These are phyloP conservation scores for Lithobates sylvaticus DNA, from an alignment of 2,797 vertebrate genomes.

Conservation along the genomic window DNA sequence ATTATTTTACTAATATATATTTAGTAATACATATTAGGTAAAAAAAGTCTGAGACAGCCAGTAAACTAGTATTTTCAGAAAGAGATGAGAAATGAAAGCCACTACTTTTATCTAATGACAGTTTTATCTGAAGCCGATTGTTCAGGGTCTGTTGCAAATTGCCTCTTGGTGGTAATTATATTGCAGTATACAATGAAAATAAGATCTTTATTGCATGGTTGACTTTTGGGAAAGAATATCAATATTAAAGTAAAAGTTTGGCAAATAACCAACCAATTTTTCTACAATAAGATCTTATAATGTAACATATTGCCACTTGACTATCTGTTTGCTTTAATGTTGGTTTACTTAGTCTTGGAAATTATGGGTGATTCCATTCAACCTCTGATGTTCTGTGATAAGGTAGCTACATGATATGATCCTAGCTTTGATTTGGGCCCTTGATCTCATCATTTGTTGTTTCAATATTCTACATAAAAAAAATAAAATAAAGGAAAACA, in stretches of 20 bases:
- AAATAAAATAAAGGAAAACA: background rate
- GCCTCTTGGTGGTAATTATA: background rate
- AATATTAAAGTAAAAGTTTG: background rate
- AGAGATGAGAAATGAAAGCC: too few species aligned
- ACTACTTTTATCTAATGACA: too few species aligned
- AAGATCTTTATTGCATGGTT: background rate
- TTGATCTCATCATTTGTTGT: conserved; percentile 6
- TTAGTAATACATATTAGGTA: too few species aligned
- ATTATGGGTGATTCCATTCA: background rate
- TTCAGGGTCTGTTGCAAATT: too few species aligned
- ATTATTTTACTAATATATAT: too few species aligned
- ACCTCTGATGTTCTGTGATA: background rate
- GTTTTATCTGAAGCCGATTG: too few species aligned
- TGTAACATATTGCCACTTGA: background rate
- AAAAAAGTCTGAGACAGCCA: too few species aligned
- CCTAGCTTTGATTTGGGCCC: conserved; percentile 12
- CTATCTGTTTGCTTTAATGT: conserved; percentile 24
- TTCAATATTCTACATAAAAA: conserved; percentile 9
- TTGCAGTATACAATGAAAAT: background rate
- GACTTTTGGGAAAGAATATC: background rate
- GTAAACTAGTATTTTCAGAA: too few species aligned
- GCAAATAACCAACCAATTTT: background rate
- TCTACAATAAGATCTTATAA: background rate
- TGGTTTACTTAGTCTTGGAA: background rate
- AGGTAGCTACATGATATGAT: background rate